These are phyloP conservation scores for Coregonus clupeaformis DNA, from an alignment of 2,113 vertebrate species.

Conservation along the genomic window DNA sequence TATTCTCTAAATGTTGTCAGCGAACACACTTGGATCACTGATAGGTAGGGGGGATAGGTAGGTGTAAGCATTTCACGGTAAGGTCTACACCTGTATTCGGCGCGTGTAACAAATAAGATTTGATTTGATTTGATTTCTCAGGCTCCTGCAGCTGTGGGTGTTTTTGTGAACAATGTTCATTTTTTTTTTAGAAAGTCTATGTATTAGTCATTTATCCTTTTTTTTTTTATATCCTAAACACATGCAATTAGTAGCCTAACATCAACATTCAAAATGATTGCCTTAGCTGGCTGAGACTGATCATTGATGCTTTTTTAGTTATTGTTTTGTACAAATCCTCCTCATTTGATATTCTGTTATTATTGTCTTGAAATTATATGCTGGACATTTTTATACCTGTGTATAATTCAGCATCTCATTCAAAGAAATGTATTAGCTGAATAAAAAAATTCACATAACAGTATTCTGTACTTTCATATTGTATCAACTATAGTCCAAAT, in stretches of 20 bases:
- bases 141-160: too few species aligned
- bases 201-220: too few species aligned
- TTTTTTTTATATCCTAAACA: background rate
- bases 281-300: slow-evolving; percentile 74
- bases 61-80: too few species aligned
- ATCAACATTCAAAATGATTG: slow-evolving; percentile 49
- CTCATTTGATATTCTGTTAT: slow-evolving; percentile 8
- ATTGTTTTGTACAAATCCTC: slow-evolving; percentile 47
- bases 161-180: background rate
- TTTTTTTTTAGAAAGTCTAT: too few species aligned
- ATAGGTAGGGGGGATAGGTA: too few species aligned
- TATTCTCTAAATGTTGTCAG: too few species aligned
- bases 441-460: slow-evolving; percentile 34
- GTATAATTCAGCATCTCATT: slow-evolving; percentile 30
- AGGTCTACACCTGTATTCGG: too few species aligned
- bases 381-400: slow-evolving; percentile 65
- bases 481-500: background rate
- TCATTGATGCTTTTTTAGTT: slow-evolving; percentile 44
- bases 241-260: slow-evolving; percentile 35
- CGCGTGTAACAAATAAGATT: too few species aligned
- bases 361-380: slow-evolving; percentile 54
- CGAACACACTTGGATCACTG: too few species aligned
- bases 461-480: slow-evolving; percentile 2
- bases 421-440: slow-evolving; percentile 34
- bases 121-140: too few species aligned